A percentile compares a stretch with the other conserved stretches of the same genome.
Evolutionary conservation across 1,140 invertebrate species (phyloP).

Genomic region (Cyclina sinensis): DNA sequence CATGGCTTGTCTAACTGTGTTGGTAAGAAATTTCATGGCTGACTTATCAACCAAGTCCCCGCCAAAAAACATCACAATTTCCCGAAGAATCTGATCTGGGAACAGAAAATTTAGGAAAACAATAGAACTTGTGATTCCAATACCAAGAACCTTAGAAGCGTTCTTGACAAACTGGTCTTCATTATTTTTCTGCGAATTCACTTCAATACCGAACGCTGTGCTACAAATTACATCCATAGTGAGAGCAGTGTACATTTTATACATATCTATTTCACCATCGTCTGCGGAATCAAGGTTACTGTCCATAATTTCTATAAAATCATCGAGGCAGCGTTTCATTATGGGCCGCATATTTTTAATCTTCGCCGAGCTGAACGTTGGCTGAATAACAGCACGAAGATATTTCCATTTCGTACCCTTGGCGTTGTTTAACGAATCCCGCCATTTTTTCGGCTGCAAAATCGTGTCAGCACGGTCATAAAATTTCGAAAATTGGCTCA

Average conservation of each 20-base stretch:
- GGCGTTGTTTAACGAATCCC: slow-evolving; percentile 49
- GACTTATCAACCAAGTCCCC: slow-evolving; percentile 26
- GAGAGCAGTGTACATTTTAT: slow-evolving; percentile 82
- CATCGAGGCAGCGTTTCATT: slow-evolving; percentile 10
- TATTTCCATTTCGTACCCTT: slow-evolving; percentile 57
- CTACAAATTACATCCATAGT: slow-evolving; percentile 89
- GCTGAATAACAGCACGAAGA: slow-evolving; percentile 30
- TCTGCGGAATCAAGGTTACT: neutral
- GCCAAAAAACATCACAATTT: slow-evolving; percentile 5
- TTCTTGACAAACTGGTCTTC: slow-evolving; percentile 84
- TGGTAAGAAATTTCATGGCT: slow-evolving; percentile 43
- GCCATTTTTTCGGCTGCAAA: neutral
- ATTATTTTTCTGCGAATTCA: slow-evolving; percentile 88
- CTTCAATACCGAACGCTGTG: slow-evolving; percentile 89
- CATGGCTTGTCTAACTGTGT: slow-evolving; percentile 38
- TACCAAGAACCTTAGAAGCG: slow-evolving; percentile 62
- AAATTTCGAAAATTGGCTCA: slow-evolving; percentile 55
- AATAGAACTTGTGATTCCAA: neutral
- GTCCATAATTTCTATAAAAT: neutral
- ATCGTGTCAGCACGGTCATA: slow-evolving; percentile 39
- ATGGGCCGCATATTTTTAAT: slow-evolving; percentile 47
- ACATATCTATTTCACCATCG: slow-evolving; percentile 30
- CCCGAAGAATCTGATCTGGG: neutral
- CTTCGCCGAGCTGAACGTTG: slow-evolving; percentile 52
- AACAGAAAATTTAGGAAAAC: slow-evolving; percentile 38